A percentile compares a stretch with the other conserved stretches of the same genome.
Conservation (phyloP, 2,888 invertebrate species). For the Aethes cnicana region DNA sequence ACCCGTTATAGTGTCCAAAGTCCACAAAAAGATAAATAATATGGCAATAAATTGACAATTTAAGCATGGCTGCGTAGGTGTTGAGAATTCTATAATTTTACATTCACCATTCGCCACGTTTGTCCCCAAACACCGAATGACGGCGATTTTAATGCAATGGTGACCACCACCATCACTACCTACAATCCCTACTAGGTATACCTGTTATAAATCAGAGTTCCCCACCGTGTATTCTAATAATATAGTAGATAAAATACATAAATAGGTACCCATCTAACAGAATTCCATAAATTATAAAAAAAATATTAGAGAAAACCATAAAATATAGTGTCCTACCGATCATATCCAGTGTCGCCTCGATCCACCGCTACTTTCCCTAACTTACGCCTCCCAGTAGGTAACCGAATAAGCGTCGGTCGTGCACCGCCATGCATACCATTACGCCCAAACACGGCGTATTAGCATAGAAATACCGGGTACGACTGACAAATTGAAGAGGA, state of each 20-base stretch:
- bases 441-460: constrained; percentile 52
- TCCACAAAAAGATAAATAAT: constrained; percentile 5
- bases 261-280: too few species aligned
- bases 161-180: too few species aligned
- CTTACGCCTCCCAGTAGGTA: constrained; percentile 32
- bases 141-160: too few species aligned
- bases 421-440: constrained; percentile 54
- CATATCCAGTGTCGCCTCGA: background rate
- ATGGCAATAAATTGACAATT: constrained; percentile 19
- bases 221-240: too few species aligned
- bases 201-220: too few species aligned
- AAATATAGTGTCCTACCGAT: too few species aligned
- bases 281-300: too few species aligned
- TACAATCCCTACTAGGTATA: too few species aligned
- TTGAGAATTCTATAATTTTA: constrained; percentile 41
- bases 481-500: constrained; percentile 40
- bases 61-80: constrained; percentile 34
- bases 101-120: constrained; percentile 37
- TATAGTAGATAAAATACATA: too few species aligned
- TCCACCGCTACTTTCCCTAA: constrained; percentile 15
- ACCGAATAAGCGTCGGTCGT: constrained; percentile 41
- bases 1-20: constrained; percentile 17
- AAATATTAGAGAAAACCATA: too few species aligned
- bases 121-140: too few species aligned
- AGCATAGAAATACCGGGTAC: constrained; percentile 51